phyloP scores from a whole-genome alignment of 2,888 invertebrate genomes.

The Bimastos eiseni region DNA sequence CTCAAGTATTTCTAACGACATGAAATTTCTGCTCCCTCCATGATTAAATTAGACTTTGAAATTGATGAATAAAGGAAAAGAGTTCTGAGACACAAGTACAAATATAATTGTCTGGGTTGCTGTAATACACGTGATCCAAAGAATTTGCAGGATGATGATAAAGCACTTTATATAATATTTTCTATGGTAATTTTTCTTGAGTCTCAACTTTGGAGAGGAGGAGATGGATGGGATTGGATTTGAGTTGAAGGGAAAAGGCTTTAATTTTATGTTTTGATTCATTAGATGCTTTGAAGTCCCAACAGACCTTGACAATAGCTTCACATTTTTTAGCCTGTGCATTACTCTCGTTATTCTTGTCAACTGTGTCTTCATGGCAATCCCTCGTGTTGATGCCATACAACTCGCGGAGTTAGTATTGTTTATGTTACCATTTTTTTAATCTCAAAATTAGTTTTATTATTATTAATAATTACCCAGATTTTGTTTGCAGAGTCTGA shows the following conservation, averaged over 20 bases:
- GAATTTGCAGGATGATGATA: no score
- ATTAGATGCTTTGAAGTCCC: background rate
- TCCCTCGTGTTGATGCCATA: constrained; percentile 43
- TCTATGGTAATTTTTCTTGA: no score
- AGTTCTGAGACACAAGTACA: no score
- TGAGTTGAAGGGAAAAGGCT: background rate
- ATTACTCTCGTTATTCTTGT: constrained; percentile 97
- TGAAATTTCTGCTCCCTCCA: no score
- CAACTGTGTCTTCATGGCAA: constrained; percentile 98
- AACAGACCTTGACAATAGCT: background rate
- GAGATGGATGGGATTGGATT: background rate
- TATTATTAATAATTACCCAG: background rate
- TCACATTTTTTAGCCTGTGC: constrained; percentile 85
- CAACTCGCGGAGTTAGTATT: constrained; percentile 88
- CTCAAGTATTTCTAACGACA: no score
- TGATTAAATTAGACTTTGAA: no score
- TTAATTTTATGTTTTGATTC: background rate
- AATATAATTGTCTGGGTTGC: no score
- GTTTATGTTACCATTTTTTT: background rate
- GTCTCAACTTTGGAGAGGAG: no score
- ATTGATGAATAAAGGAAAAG: no score
- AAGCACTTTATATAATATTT: no score
- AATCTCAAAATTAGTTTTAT: background rate
- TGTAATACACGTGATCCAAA: no score
- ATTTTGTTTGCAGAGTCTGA: background rate